Evolutionary conservation across 2,888 invertebrate genomes (phyloP), one percentile per base, ranked within the genome.

Genomic region (Ichneumon xanthorius): DNA sequence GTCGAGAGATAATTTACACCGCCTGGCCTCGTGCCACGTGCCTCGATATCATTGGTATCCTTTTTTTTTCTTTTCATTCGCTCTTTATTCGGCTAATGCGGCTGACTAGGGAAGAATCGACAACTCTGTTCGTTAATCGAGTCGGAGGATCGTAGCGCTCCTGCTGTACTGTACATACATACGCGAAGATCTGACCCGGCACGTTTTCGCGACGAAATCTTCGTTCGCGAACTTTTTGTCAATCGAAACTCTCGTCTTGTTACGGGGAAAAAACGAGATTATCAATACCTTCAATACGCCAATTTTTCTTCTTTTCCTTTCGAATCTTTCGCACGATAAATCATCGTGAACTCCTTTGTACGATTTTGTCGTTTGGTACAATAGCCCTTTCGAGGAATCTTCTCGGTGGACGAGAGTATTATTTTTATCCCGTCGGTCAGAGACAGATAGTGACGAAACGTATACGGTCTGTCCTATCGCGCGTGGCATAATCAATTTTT

Each of bases 11-110:
- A 71, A 73, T 11, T 75, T 77, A 5, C 75, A 77, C 55, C 67
- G 77, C 76, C 45, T 68, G 73, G 79, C 65, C 71, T 33, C 76
- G 45, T 72, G 65, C 85, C 65, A 37, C 55, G 65, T 61, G 72
- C 79, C 82, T 71, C 79, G 75, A 76, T 63, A 71, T 65, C 26
- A 48, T 40, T 11, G 40, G 2, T 11, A 11, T 40, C 2, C 3
- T 70, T 30, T 30, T 30, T 45, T 50, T 22, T n/a, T 26, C 26
- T n/a, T 48, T 72, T 16, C 22, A 67, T 53, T 67, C 26, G 19
- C 53, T 53, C 37, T 55, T n/a, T n/a, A 26, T 40, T 75, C 63
- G 48, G 45, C 48, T 4, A n/a, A 11, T 30, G 48, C 45, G 45
- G 16, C 58, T 6, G 45, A 73, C 26, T 61, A 58, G 19, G n/a